Evolutionary conservation across 1,140 invertebrate species (phyloP), one percentile per base, ranked within the genome.

Genomic region (Palaemon carinicauda): DNA sequence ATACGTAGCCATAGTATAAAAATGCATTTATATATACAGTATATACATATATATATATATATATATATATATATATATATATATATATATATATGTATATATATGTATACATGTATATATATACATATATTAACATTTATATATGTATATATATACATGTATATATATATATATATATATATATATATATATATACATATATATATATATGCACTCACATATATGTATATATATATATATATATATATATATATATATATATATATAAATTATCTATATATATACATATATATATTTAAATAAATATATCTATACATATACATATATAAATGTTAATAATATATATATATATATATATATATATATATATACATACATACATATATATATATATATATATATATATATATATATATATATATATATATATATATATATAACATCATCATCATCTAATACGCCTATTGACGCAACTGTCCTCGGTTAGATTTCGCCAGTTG

Each of bases 371-470:
- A 33, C 14, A 12, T 78, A 78, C 14, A 78, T 78, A 78, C 50
- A 78, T 78, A 78, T 78, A 78, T 41, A 51, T 51, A 50, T 78
- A 78, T 78, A 78, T 78, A 33, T 33, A 33, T 33, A 33, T 78
- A 78, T 78, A 78, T 78, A 78, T 78, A 78, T 78, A 78, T 51
- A 60, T 60, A 60, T 78, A 78, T 78, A 78, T 78, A 78, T 78
- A 51, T 78, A 78, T 60, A 78, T 78, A 78, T 78, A 78, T 78
- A 78, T 78, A 78, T 78, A 78, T 78, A 78, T 78, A 78, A n/a
- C n/a, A n/a, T n/a, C n/a, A n/a, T n/a, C 51, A 21, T 21, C 14
- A 41, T 12, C 50, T 12, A 41, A 78, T 50, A 50, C 50, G 50
- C 50, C 29, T 9, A 41, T 41, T 41, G n/a, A n/a, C n/a, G n/a